A percentile compares a stretch with the other conserved stretches of the same genome.
Conservation (phyloP, 2,888 invertebrate species). For the Zygogramma bicolorata region DNA sequence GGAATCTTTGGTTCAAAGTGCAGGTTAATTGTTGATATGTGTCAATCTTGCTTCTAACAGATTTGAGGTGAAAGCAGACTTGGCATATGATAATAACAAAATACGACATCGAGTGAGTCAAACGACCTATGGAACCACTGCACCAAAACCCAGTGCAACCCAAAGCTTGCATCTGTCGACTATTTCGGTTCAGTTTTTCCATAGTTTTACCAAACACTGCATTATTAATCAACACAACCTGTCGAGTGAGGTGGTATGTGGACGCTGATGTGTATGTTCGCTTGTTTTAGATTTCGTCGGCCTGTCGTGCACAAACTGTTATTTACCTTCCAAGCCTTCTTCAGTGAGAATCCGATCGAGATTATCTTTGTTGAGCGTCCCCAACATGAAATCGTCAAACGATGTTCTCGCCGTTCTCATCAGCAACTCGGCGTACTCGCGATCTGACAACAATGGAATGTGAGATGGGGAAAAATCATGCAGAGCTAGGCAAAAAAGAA, state of each 20-base stretch:
- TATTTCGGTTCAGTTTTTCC: not conserved
- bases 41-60: not conserved
- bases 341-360: constrained; percentile 42
- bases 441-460: constrained; percentile 52
- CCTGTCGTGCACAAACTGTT: constrained; percentile 19
- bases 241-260: constrained; percentile 17
- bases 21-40: no score
- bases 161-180: not conserved
- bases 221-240: constrained; percentile 12
- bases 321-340: constrained; percentile 46
- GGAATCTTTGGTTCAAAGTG: no score
- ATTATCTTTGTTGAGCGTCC: constrained; percentile 50
- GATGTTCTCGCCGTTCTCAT: constrained; percentile 55
- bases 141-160: not conserved
- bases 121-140: not conserved
- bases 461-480: constrained; percentile 18
- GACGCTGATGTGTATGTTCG: constrained; percentile 4
- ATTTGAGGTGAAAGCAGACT: not conserved
- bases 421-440: constrained; percentile 55
- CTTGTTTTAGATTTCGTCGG: not conserved
- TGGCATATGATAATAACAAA: not conserved
- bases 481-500: not conserved
- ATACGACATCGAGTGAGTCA: not conserved
- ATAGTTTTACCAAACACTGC: not conserved
- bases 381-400: constrained; percentile 56